Base-by-base conservation (phyloP, 2,888 invertebrate species). In the Caenorhabditis drosophilae region DNA sequence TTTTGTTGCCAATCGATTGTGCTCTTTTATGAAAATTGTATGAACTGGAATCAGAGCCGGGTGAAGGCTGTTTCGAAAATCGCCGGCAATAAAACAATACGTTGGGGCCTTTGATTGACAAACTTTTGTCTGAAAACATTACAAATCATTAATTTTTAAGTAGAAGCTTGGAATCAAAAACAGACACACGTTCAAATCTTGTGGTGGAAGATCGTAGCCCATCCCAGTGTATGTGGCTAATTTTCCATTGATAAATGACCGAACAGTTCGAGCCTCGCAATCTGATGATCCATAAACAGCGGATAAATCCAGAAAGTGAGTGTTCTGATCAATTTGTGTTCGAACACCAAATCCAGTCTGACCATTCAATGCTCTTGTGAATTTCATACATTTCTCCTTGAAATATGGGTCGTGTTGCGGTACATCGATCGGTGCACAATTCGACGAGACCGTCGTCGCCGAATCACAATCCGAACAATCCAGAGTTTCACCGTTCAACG, bases 341-440 rank as follows among this genome's bases (percentile, higher is more conserved):
- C 73, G 51, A n/a, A 64, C 62, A 34, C 73, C 73, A 47, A 94
- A 86, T 59, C 90, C 89, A 77, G 91, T 90, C 81, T 94, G 93
- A 31, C 93, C 94, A 0, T 93, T 93, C 71, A 94, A 85, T 45
- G 93, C 93, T 82, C 94, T 89, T 90, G 93, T 93, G 84, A 93
- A 93, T 0, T 93, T 92, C 85, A 94, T 91, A 84, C 94, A 94
- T 55, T 60, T 53, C 4, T 54, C 54, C 2, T 42, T 48, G 53
- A 71, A 71, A 42, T 71, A 71, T n/a, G 36, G 51, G 42, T 70
- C 69, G 23, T 67, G 57, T 12, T 54, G 31, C 27, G 69, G 73
- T 1, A 94, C 90, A 0, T 90, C 90, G 86, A 94, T 92, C 0
- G 94, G 94, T 86, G 91, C 90, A 83, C 94, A 95, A 83, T 94